A percentile compares a stretch with the other conserved stretches of the same genome.
These are phyloP conservation scores for Drosophila bipectinata DNA, from an alignment of 1,140 invertebrate genomes.

Conservation along the genomic window DNA sequence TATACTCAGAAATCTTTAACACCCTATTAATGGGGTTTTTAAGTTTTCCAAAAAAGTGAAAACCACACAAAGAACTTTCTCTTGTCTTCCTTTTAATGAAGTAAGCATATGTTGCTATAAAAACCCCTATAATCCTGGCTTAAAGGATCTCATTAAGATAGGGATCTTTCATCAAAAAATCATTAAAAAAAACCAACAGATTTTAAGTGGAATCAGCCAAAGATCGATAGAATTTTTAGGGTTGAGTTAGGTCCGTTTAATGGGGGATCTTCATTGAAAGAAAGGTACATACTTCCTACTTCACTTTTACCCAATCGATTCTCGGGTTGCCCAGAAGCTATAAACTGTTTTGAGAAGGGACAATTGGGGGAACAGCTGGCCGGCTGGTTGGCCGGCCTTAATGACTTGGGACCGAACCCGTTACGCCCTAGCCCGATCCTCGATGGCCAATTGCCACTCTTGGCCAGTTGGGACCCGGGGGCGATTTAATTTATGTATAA, in stretches of 20 bases:
- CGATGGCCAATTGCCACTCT: conserved; percentile 16
- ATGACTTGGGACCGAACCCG: conserved; percentile 29
- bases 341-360: conserved; percentile 70
- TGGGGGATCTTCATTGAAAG: conserved; percentile 31
- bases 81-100: not conserved
- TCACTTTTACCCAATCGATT: conserved; percentile 40
- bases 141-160: conserved; percentile 45
- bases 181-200: conserved; percentile 37
- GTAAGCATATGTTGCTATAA: conserved; percentile 23
- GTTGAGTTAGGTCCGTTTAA: conserved; percentile 36
- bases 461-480: conserved; percentile 5
- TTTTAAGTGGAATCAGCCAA: conserved; percentile 40
- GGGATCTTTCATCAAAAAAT: conserved; percentile 43
- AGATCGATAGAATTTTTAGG: conserved; percentile 49
- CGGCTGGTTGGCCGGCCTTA: conserved; percentile 17
- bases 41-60: not conserved
- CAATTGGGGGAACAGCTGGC: conserved; percentile 56
- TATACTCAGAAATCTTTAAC: not conserved
- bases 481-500: conserved; percentile 59
- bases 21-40: not conserved
- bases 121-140: conserved; percentile 28
- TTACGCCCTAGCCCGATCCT: conserved; percentile 30
- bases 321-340: conserved; percentile 34
- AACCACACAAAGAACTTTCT: conserved; percentile 1
- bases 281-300: conserved; percentile 20